Evolutionary conservation across 2,888 invertebrate genomes (phyloP).

Genomic region (Xanthia togata): DNA sequence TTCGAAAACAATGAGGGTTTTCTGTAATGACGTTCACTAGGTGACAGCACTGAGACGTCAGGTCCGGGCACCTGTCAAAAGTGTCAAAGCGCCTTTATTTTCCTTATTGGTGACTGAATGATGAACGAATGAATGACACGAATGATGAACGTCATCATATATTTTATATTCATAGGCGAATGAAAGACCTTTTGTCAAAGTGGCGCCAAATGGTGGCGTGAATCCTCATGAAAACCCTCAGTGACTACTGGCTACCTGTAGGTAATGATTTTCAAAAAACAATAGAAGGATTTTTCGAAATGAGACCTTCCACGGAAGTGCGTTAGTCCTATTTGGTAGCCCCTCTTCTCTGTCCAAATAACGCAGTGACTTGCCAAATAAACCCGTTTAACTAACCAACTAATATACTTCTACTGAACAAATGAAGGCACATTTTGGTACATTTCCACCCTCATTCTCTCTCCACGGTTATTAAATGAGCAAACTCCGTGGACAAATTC

Average conservation of each 20-base stretch:
- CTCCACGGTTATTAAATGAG: slow-evolving; percentile 45
- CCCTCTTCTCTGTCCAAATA: slow-evolving; percentile 45
- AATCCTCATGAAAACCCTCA: too few relatives aligned
- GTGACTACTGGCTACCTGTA: slow-evolving; percentile 9
- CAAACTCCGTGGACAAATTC: slow-evolving; percentile 36
- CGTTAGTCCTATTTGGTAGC: slow-evolving; percentile 34
- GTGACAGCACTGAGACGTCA: too few relatives aligned
- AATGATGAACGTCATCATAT: too few relatives aligned
- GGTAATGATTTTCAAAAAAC: slow-evolving; percentile 9
- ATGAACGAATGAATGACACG: too few relatives aligned
- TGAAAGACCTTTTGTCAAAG: too few relatives aligned
- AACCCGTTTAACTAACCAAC: slow-evolving; percentile 52
- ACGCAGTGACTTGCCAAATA: slow-evolving; percentile 54
- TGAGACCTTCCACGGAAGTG: slow-evolving; percentile 5
- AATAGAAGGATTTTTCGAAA: slow-evolving; percentile 17
- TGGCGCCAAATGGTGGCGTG: too few relatives aligned
- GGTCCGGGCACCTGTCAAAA: too few relatives aligned
- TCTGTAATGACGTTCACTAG: too few relatives aligned
- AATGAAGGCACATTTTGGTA: slow-evolving; percentile 46
- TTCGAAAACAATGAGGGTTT: slow-evolving; percentile 4
- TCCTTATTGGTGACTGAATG: too few relatives aligned
- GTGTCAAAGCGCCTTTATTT: too few relatives aligned
- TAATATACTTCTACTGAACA: slow-evolving; percentile 50
- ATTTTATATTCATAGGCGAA: too few relatives aligned
- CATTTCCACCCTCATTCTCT: slow-evolving; percentile 34